These are phyloP conservation scores for Origma solitaria DNA, from an alignment of 2,113 vertebrate species.

Conservation along the genomic window DNA sequence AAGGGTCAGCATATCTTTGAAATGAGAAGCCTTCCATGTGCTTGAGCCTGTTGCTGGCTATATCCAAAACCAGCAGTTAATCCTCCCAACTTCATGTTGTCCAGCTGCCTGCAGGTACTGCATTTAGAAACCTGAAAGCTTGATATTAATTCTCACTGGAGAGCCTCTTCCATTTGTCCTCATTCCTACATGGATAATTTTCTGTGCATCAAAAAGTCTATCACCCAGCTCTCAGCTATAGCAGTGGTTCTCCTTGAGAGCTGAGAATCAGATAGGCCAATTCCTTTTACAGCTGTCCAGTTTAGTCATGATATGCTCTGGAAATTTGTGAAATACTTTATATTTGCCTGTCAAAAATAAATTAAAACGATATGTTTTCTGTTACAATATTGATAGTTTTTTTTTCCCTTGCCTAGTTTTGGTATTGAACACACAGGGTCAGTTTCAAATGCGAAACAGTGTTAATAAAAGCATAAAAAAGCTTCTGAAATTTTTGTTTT, in stretches of 20 bases:
- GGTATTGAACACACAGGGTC: background rate
- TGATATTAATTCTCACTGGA: background rate
- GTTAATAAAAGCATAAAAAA: background rate
- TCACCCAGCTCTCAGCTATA: background rate
- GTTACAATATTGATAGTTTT: background rate
- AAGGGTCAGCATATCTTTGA: background rate
- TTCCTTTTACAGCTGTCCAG: background rate
- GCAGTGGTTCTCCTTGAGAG: background rate
- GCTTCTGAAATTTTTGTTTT: background rate
- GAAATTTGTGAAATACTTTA: background rate
- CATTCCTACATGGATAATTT: background rate
- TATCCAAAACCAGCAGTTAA: constrained; percentile 3
- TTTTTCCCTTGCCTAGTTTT: background rate
- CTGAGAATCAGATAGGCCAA: background rate
- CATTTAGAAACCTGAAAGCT: background rate
- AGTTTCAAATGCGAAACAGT: background rate
- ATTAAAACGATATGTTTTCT: background rate
- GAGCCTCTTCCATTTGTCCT: background rate
- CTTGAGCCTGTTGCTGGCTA: background rate
- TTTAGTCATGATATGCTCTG: background rate
- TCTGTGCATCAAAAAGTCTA: background rate
- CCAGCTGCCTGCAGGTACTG: background rate
- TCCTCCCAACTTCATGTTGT: background rate
- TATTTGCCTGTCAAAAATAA: background rate
- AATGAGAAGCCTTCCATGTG: background rate